Evolutionary conservation across 2,113 vertebrate species (phyloP).

Genomic region (Lycaon pictus): DNA sequence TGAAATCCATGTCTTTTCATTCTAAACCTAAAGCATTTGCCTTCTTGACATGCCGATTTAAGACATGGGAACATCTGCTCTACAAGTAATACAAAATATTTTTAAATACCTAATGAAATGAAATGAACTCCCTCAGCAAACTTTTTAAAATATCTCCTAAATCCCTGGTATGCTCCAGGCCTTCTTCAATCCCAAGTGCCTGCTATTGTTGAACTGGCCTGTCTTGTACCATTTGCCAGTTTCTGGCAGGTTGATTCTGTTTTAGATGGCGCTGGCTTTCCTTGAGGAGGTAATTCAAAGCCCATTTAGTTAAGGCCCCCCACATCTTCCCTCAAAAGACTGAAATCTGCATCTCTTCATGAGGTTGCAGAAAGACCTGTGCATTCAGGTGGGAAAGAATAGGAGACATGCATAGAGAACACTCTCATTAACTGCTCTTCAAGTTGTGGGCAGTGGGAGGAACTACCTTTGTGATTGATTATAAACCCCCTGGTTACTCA

Average conservation of each 20-base stretch:
- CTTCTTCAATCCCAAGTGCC: neutral
- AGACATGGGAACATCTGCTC: neutral
- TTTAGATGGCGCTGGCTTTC: neutral
- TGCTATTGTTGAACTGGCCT: neutral
- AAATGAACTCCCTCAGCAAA: neutral
- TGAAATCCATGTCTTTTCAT: neutral
- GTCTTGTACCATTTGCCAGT: neutral
- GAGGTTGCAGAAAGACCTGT: neutral
- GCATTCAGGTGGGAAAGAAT: neutral
- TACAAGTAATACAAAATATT: neutral
- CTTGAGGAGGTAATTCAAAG: neutral
- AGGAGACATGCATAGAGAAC: neutral
- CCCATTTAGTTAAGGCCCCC: neutral
- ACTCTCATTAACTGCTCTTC: neutral
- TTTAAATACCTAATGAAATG: neutral
- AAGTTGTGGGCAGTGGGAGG: too few relatives aligned
- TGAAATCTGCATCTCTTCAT: neutral
- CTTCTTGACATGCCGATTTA: neutral
- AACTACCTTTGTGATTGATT: neutral
- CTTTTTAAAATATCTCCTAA: neutral
- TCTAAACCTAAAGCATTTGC: neutral
- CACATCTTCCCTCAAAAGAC: neutral
- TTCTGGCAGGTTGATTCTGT: neutral
- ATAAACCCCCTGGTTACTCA: neutral
- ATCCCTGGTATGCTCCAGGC: neutral